Evolutionary conservation across 2,797 vertebrate species (phyloP).

Genomic region (Pangasius krempfi): DNA sequence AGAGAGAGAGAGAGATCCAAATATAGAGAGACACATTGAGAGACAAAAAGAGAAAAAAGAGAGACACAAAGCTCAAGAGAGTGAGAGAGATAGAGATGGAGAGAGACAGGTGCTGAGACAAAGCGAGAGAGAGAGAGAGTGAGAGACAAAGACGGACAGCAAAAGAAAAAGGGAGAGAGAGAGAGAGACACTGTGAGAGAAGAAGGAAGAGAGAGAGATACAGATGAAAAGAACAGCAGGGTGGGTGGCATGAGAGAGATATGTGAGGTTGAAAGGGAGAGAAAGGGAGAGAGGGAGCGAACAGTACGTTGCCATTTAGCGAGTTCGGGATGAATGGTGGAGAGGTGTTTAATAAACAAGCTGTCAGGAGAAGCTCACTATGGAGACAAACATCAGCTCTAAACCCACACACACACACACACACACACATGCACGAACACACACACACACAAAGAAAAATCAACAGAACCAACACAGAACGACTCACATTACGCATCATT

Average conservation of each 20-base stretch:
- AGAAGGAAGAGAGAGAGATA: background rate
- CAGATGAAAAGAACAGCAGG: background rate
- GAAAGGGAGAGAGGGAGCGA: constrained; percentile 20
- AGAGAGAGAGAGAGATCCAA: background rate
- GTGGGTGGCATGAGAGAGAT: background rate
- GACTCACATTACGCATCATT: background rate
- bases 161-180: background rate
- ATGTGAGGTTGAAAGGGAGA: background rate
- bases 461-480: background rate
- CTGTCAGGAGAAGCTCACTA: constrained; percentile 46
- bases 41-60: background rate
- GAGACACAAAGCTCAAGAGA: background rate
- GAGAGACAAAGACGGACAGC: background rate
- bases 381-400: constrained; percentile 54
- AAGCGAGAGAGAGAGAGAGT: background rate
- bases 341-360: constrained; percentile 65
- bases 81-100: background rate
- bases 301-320: constrained; percentile 52
- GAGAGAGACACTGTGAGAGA: background rate
- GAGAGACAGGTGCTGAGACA: background rate
- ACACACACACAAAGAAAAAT: constrained; percentile 36
- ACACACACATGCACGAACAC: constrained; percentile 29
- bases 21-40: background rate
- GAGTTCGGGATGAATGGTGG: constrained; percentile 48
- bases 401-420: constrained; percentile 42